These are phyloP conservation scores for Notarius lentiginosus DNA, from an alignment of 2,113 vertebrate species.

Conservation along the genomic window DNA sequence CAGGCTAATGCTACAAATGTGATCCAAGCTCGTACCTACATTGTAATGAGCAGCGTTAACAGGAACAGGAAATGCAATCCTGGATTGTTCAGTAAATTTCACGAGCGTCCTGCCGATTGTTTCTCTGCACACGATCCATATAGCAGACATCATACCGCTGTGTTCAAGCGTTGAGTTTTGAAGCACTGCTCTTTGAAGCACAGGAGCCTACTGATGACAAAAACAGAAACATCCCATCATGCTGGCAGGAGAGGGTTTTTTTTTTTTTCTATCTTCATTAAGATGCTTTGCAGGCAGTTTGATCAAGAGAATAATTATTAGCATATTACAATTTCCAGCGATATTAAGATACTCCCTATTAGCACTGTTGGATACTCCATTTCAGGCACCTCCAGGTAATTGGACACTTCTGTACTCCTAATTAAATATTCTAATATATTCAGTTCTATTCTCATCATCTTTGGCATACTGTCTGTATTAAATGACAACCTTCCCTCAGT, in stretches of 20 bases:
- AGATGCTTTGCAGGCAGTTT: constrained; percentile 33
- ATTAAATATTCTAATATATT: constrained; percentile 27
- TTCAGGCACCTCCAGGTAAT: constrained; percentile 30
- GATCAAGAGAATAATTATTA: constrained; percentile 42
- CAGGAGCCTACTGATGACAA: constrained; percentile 18
- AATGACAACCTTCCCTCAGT: background rate
- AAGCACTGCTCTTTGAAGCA: constrained; percentile 24
- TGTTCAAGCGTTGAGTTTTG: background rate
- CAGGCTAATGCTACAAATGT: background rate
- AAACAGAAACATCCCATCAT: background rate
- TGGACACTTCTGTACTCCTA: constrained; percentile 14
- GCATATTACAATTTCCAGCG: constrained; percentile 27
- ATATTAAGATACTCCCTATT: constrained; percentile 33
- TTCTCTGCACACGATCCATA: background rate
- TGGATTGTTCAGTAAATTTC: background rate
- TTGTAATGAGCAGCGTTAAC: background rate
- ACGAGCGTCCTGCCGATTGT: background rate
- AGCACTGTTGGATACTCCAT: constrained; percentile 32
- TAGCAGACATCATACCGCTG: background rate
- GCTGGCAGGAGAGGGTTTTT: constrained; percentile 2
- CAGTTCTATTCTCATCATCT: constrained; percentile 2
- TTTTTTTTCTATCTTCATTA: constrained; percentile 1
- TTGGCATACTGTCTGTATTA: background rate
- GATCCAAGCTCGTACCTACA: background rate
- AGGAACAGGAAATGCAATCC: background rate